Conservation (phyloP, 2,113 vertebrate species). For the Aphyosemion australe region DNA sequence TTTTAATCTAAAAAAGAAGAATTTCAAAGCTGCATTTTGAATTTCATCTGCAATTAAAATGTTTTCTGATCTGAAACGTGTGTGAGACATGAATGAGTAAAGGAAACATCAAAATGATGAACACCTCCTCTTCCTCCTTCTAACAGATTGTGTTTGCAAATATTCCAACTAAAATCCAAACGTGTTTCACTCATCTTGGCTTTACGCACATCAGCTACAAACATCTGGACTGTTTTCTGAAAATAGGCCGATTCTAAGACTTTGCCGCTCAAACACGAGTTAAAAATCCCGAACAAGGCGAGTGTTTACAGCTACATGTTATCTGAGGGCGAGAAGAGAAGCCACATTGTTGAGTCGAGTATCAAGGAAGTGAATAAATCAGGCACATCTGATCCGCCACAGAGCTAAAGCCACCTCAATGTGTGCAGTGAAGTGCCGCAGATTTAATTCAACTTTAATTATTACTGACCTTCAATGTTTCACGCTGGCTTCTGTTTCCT, state of each 20-base stretch:
- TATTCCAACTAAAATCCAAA: background rate
- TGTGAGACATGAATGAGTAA: no score
- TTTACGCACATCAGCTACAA: background rate
- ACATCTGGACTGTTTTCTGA: background rate
- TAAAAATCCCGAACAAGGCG: background rate
- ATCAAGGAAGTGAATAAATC: slow-evolving; percentile 67
- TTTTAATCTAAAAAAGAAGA: no score
- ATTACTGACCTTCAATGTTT: slow-evolving; percentile 54
- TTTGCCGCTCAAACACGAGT: background rate
- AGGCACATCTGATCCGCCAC: slow-evolving; percentile 18
- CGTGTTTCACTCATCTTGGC: background rate
- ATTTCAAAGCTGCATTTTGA: no score
- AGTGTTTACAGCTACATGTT: background rate
- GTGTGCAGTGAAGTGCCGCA: background rate
- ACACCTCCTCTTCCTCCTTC: slow-evolving; percentile 13
- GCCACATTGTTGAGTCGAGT: slow-evolving; percentile 24
- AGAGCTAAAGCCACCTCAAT: background rate
- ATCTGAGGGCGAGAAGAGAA: background rate
- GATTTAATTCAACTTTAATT: background rate
- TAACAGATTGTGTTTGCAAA: background rate
- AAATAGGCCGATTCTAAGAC: background rate
- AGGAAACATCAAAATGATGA: no score
- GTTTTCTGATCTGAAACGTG: no score
- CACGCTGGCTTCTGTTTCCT: slow-evolving; percentile 9
- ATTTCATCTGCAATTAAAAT: no score